These are phyloP conservation scores for Condylura cristata DNA, from an alignment of 2,113 vertebrate genomes.

Conservation along the genomic window DNA sequence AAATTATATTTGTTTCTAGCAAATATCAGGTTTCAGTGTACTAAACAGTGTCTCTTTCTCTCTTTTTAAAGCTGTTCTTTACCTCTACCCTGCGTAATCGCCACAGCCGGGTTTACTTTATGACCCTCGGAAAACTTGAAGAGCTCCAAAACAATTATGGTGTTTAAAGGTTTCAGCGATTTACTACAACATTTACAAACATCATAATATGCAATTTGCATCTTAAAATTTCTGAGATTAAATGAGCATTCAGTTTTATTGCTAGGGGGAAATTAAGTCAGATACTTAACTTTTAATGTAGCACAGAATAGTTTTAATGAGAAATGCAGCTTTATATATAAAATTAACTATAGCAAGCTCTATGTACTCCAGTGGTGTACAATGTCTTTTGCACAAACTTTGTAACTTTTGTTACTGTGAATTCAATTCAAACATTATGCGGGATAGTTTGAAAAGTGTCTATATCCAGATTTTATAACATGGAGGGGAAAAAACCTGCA, in stretches of 20 bases:
- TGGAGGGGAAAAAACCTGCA: constrained; percentile 40
- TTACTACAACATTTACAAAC: constrained; percentile 62
- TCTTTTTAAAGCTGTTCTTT: constrained; percentile 92
- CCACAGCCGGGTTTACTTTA: constrained; percentile 97
- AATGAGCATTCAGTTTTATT: constrained; percentile 72
- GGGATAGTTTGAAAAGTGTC: constrained; percentile 67
- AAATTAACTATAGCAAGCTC: constrained; percentile 75
- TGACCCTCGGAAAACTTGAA: constrained; percentile 97
- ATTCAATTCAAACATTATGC: constrained; percentile 64
- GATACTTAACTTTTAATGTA: constrained; percentile 73
- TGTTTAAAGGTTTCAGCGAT: constrained; percentile 71
- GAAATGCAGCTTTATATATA: constrained; percentile 73
- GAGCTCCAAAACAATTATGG: constrained; percentile 75
- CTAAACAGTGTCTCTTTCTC: constrained; percentile 43
- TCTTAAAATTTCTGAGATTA: constrained; percentile 65
- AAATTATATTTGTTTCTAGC: constrained; percentile 61
- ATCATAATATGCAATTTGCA: constrained; percentile 72
- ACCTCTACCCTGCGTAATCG: constrained; percentile 90
- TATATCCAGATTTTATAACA: constrained; percentile 66
- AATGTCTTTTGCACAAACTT: constrained; percentile 78
- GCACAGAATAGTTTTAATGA: constrained; percentile 72
- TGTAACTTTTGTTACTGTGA: constrained; percentile 75
- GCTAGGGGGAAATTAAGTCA: constrained; percentile 72
- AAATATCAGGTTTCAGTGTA: constrained; percentile 61
- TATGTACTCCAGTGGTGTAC: constrained; percentile 72